A percentile compares a stretch with the other conserved stretches of the same genome.
Conservation (phyloP, 1,140 invertebrate species). For the Oedothorax gibbosus region DNA sequence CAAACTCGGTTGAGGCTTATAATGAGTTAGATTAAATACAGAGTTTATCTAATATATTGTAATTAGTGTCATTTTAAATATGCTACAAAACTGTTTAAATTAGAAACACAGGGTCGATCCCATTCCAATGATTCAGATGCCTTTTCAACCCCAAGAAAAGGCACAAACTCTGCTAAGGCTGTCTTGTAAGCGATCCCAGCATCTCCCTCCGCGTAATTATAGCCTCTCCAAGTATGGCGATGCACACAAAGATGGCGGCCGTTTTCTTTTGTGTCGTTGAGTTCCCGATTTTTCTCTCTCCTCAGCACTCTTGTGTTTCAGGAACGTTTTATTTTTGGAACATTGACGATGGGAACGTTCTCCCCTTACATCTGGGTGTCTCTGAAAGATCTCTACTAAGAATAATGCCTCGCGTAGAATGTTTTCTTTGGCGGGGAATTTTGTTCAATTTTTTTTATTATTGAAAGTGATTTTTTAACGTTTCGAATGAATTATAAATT, state of each 20-base stretch:
- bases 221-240: conserved; percentile 49
- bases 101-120: too few relatives aligned
- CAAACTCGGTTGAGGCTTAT: too few relatives aligned
- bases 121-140: too few relatives aligned
- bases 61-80: too few relatives aligned
- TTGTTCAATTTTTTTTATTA: neutral
- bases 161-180: too few relatives aligned
- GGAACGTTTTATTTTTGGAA: conserved; percentile 37
- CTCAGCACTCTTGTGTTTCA: conserved; percentile 21
- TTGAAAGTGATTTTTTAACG: too few relatives aligned
- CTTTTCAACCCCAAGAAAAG: too few relatives aligned
- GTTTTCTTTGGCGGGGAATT: conserved; percentile 35
- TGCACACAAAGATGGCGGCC: conserved; percentile 37
- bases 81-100: too few relatives aligned
- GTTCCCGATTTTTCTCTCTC: conserved; percentile 43
- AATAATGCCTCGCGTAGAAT: neutral
- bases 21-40: too few relatives aligned
- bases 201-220: conserved; percentile 33
- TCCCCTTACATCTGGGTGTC: neutral
- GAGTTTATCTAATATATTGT: too few relatives aligned
- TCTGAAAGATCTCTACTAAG: neutral
- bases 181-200: conserved; percentile 17
- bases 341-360: conserved; percentile 26
- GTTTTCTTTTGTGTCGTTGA: conserved; percentile 51
- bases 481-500: too few relatives aligned